A percentile compares a stretch with the other conserved stretches of the same genome.
phyloP scores from a whole-genome alignment of 1,140 invertebrate species.

The Ips nitidus region DNA sequence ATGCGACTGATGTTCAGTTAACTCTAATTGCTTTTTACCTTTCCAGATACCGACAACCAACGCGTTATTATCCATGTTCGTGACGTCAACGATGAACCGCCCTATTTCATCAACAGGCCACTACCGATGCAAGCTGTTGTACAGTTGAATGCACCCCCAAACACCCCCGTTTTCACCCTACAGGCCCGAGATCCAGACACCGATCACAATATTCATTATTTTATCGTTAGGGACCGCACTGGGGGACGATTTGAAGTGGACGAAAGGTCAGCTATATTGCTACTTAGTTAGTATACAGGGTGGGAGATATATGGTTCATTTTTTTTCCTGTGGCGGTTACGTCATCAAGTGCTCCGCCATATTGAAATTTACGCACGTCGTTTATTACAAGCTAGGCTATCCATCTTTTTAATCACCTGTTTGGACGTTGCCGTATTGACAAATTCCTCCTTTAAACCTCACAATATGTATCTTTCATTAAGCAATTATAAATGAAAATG shows the following conservation, averaged over 20 bases:
- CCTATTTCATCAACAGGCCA: constrained; percentile 93
- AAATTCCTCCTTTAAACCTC: no score
- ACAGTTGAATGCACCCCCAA: constrained; percentile 89
- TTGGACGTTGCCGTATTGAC: no score
- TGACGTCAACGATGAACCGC: constrained; percentile 94
- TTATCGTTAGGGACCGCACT: constrained; percentile 87
- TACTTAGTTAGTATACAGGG: background rate
- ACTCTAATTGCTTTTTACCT: background rate
- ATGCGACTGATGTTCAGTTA: no score
- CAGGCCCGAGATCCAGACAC: constrained; percentile 94
- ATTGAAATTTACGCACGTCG: no score
- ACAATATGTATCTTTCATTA: no score
- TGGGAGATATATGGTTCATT: no score
- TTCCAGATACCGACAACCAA: constrained; percentile 88
- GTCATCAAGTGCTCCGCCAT: no score
- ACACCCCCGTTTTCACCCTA: constrained; percentile 93
- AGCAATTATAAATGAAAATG: no score
- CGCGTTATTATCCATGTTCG: constrained; percentile 92
- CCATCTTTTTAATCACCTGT: no score
- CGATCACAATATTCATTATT: constrained; percentile 94
- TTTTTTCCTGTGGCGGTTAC: no score
- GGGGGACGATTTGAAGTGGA: constrained; percentile 57
- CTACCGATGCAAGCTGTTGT: constrained; percentile 96
- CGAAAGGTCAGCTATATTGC: constrained; percentile 33
- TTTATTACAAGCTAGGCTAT: no score